Evolutionary conservation across 2,113 vertebrate genomes (phyloP).

Genomic region (Alligator sinensis): DNA sequence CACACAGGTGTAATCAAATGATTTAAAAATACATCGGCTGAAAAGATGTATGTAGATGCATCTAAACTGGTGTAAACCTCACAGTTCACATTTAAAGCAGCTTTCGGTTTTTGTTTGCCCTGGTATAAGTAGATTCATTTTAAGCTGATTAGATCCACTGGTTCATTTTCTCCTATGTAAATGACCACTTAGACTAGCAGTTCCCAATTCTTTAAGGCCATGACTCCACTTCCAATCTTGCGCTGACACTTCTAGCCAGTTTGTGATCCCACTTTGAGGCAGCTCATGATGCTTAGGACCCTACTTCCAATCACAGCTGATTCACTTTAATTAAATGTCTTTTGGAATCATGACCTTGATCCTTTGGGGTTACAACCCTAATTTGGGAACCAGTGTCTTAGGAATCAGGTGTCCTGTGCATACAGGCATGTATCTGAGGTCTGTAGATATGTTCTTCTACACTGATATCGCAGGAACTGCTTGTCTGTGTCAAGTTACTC

Average conservation of each 20-base stretch:
- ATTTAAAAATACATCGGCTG: not conserved
- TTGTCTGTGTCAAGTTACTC: not conserved
- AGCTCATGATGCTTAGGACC: no score
- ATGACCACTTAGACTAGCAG: no score
- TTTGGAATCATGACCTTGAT: no score
- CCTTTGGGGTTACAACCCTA: no score
- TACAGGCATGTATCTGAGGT: not conserved
- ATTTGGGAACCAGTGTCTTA: no score
- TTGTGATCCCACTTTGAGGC: no score
- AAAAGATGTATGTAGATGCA: not conserved
- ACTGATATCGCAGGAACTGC: not conserved
- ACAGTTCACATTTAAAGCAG: fast-evolving
- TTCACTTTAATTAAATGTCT: no score
- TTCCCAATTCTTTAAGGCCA: no score
- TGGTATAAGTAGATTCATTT: not conserved
- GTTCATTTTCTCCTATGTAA: not conserved
- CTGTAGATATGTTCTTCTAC: not conserved
- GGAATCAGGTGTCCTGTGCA: conserved; percentile 38
- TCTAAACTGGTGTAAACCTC: not conserved
- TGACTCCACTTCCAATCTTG: no score
- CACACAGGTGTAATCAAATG: not conserved
- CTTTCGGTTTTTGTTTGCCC: not conserved
- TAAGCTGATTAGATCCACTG: conserved; percentile 9
- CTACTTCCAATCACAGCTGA: no score
- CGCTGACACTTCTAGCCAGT: no score